Conservation (phyloP, 2,113 vertebrate species). For the Hydrolagus affinis region DNA sequence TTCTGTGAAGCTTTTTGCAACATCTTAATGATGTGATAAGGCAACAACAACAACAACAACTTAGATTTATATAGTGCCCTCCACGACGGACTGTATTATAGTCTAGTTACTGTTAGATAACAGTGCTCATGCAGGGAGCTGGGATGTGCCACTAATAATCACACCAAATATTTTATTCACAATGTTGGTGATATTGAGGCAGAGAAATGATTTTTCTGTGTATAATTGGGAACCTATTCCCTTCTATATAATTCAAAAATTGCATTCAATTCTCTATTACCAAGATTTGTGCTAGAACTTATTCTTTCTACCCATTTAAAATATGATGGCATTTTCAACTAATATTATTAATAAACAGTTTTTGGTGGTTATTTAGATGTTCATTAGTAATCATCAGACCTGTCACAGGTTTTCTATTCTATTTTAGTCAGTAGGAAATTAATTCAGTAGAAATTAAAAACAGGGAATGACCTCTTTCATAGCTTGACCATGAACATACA, state of each 20-base stretch:
- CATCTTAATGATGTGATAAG: too few relatives aligned
- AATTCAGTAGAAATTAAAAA: too few relatives aligned
- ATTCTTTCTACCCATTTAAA: background rate
- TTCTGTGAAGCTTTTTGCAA: too few relatives aligned
- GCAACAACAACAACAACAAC: too few relatives aligned
- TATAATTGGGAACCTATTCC: background rate
- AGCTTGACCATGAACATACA: background rate
- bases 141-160: background rate
- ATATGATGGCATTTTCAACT: background rate
- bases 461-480: background rate
- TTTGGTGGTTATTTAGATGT: background rate
- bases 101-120: background rate
- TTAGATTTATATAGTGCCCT: too few relatives aligned
- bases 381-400: conserved; percentile 1
- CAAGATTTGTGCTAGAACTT: background rate
- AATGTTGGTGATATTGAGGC: background rate
- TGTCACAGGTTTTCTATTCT: background rate
- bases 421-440: too few relatives aligned
- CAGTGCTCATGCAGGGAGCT: background rate
- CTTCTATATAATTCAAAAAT: background rate
- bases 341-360: background rate
- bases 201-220: background rate
- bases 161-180: background rate
- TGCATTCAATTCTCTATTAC: background rate
- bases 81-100: too few relatives aligned